Conservation (phyloP, 2,797 vertebrate genomes). For the Lepus townsendii region DNA sequence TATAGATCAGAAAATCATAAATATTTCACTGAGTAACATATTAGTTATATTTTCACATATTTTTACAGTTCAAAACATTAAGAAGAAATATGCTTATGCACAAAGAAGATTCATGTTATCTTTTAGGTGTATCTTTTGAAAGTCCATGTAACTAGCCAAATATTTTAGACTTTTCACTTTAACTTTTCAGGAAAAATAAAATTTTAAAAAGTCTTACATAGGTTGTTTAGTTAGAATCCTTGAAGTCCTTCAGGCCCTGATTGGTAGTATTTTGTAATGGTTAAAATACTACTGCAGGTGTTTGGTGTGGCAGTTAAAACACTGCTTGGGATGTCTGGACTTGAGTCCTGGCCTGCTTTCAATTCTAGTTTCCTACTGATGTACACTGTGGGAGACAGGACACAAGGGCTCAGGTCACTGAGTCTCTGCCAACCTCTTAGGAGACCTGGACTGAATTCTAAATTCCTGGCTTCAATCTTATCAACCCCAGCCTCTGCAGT, state of each 20-base stretch:
- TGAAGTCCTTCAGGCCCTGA: neutral
- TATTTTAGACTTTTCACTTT: neutral
- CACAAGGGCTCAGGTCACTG: too few species aligned
- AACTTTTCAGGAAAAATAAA: conserved; percentile 32
- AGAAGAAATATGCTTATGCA: neutral
- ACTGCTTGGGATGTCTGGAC: too few species aligned
- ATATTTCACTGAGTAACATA: neutral
- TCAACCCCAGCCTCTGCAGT: too few species aligned
- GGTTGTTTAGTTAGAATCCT: neutral
- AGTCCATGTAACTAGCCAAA: neutral
- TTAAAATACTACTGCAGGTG: neutral
- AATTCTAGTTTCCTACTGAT: too few species aligned
- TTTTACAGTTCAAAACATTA: neutral
- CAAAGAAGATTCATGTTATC: neutral
- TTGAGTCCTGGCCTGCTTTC: too few species aligned
- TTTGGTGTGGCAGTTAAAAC: too few species aligned
- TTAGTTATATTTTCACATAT: neutral
- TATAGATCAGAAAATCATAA: conserved; percentile 20
- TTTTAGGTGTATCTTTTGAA: neutral
- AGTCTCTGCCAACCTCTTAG: too few species aligned
- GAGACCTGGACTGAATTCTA: too few species aligned
- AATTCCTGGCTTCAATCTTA: too few species aligned
- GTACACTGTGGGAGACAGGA: too few species aligned
- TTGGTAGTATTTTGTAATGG: neutral
- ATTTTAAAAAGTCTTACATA: neutral